phyloP scores from a whole-genome alignment of 1,140 invertebrate species.

The Octopus bimaculoides region DNA sequence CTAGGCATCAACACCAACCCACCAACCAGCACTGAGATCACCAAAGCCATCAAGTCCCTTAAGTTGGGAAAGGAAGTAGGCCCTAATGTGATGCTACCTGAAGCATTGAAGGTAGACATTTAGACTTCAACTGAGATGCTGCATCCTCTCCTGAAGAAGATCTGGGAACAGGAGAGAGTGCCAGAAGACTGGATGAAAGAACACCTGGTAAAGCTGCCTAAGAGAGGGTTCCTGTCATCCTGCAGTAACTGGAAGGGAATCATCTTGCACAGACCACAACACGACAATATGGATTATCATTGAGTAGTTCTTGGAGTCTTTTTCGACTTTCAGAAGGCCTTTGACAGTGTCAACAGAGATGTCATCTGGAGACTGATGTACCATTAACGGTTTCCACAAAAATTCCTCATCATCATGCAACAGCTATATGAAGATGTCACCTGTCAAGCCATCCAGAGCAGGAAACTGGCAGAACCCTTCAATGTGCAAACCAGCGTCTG shows the following conservation, averaged over 20 bases:
- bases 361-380: slow-evolving; percentile 30
- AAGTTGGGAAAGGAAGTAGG: slow-evolving; percentile 11
- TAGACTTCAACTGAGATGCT: slow-evolving; percentile 11
- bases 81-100: slow-evolving; percentile 22
- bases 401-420: slow-evolving; percentile 25
- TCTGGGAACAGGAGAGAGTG: slow-evolving; percentile 21
- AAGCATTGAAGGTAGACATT: slow-evolving; percentile 24
- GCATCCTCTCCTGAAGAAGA: slow-evolving; percentile 13
- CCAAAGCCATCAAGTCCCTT: neutral
- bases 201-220: slow-evolving; percentile 20
- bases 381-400: slow-evolving; percentile 30
- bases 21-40: no score
- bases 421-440: slow-evolving; percentile 22
- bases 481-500: neutral
- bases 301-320: slow-evolving; percentile 38
- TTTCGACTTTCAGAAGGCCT: no score
- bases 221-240: slow-evolving; percentile 24
- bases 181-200: slow-evolving; percentile 20
- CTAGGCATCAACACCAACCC: no score
- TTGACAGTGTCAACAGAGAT: no score
- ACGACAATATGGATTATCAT: slow-evolving; percentile 29
- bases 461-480: neutral
- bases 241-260: slow-evolving; percentile 37
- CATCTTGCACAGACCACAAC: slow-evolving; percentile 35
- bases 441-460: neutral